Conservation (phyloP, 2,113 vertebrate species). For the Clupea harengus region DNA sequence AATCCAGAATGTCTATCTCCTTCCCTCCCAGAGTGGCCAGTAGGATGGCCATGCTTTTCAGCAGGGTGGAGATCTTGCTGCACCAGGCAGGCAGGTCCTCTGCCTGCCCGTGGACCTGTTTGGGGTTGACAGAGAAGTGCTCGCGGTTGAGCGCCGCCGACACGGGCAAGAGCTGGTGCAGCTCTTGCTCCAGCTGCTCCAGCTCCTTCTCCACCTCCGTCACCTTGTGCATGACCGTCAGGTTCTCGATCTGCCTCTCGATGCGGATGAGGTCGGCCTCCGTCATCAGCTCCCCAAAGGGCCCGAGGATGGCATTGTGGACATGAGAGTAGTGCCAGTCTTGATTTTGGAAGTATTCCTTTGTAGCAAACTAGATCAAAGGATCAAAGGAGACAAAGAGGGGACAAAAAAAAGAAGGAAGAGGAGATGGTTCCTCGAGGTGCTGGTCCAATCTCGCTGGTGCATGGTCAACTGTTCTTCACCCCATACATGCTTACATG, state of each 20-base stretch:
- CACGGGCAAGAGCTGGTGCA: slow-evolving; percentile 78
- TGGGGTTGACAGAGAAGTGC: slow-evolving; percentile 80
- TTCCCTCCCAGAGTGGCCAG: slow-evolving; percentile 77
- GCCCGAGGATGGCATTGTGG: slow-evolving; percentile 81
- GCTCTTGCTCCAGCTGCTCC: slow-evolving; percentile 77
- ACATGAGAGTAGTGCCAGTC: slow-evolving; percentile 81
- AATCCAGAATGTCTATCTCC: slow-evolving; percentile 75
- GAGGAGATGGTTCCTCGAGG: slow-evolving; percentile 73
- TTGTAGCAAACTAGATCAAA: slow-evolving; percentile 83
- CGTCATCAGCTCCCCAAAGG: slow-evolving; percentile 87
- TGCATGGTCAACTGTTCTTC: slow-evolving; percentile 61
- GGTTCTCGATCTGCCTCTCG: slow-evolving; percentile 93
- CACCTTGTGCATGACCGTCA: slow-evolving; percentile 88
- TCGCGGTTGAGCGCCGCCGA: slow-evolving; percentile 72
- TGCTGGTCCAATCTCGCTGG: slow-evolving; percentile 58
- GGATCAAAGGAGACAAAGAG: slow-evolving; percentile 67
- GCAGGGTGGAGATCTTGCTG: slow-evolving; percentile 79
- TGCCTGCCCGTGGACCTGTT: slow-evolving; percentile 81
- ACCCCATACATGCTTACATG: slow-evolving; percentile 77
- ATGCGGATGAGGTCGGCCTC: slow-evolving; percentile 85
- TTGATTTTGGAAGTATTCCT: slow-evolving; percentile 77
- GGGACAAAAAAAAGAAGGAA: slow-evolving; percentile 49
- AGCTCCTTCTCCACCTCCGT: slow-evolving; percentile 81
- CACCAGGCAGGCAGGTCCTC: slow-evolving; percentile 79
- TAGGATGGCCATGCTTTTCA: slow-evolving; percentile 81